A percentile compares a stretch with the other conserved stretches of the same genome.
Evolutionary conservation across 30 jellyfish, hydroid and myxozoan species (phyloP).

Genomic region (Rhopilema esculentum): DNA sequence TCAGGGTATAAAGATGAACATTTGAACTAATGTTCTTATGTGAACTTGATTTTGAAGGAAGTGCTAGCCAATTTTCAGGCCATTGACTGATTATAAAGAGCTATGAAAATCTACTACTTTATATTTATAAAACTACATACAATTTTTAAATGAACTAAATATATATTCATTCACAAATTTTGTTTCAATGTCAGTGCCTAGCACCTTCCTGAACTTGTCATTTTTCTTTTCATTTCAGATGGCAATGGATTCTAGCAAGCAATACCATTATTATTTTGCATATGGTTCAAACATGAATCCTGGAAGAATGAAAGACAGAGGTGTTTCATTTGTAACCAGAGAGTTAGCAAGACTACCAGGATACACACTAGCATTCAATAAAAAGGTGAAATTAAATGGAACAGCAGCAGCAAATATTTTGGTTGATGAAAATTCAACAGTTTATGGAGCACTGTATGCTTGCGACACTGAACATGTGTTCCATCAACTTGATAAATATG

Average conservation of each 20-base stretch:
- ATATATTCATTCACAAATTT: too few species aligned
- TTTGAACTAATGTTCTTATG: too few species aligned
- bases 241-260: neutral
- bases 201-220: too few species aligned
- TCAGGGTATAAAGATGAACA: too few species aligned
- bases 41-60: too few species aligned
- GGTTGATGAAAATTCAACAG: conserved; percentile 29
- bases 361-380: conserved; percentile 54
- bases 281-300: conserved; percentile 92
- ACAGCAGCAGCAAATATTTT: conserved; percentile 87
- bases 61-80: too few species aligned
- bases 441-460: conserved; percentile 78
- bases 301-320: conserved; percentile 74
- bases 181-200: too few species aligned
- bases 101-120: too few species aligned
- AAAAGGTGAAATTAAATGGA: conserved; percentile 38
- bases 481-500: conserved; percentile 71
- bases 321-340: conserved; percentile 42
- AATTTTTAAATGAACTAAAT: too few species aligned
- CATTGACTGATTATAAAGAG: too few species aligned
- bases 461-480: conserved; percentile 48
- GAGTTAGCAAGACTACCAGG: conserved; percentile 67
- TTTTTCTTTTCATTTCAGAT: neutral
- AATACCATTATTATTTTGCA: conserved; percentile 62
- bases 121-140: too few species aligned